Evolutionary conservation across 2,797 vertebrate genomes (phyloP).

Genomic region (Xiphorhynchus erythropygius): DNA sequence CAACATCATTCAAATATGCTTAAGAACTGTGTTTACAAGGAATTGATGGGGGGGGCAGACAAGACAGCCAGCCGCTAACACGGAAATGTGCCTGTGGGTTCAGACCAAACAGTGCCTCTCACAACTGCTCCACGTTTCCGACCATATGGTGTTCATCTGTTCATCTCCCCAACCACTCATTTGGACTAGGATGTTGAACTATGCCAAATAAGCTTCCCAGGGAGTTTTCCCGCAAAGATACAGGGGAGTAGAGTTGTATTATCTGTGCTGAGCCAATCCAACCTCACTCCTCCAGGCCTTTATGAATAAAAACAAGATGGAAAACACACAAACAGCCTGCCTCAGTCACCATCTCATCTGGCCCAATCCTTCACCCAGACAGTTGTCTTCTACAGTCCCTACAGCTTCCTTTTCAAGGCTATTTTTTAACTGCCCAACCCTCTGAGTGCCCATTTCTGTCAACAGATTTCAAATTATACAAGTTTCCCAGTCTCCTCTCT

Average conservation of each 20-base stretch:
- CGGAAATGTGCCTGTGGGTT: conserved; percentile 11
- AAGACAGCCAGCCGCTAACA: not conserved
- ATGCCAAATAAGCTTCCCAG: conserved; percentile 46
- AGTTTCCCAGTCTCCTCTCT: not conserved
- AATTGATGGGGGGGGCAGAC: not conserved
- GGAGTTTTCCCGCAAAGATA: not conserved
- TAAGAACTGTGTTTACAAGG: conserved; percentile 18
- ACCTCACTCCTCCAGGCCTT: not conserved
- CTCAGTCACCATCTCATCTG: not conserved
- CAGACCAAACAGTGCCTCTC: conserved; percentile 6
- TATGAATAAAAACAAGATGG: not conserved
- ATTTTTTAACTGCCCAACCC: not conserved
- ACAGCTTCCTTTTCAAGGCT: not conserved
- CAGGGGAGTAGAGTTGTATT: not conserved
- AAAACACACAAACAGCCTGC: not conserved
- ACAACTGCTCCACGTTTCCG: not conserved
- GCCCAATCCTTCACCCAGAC: not conserved
- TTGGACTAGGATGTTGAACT: conserved; percentile 6
- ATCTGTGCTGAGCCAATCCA: not conserved
- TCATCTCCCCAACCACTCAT: conserved; percentile 44
- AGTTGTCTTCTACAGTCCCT: not conserved
- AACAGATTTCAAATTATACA: not conserved
- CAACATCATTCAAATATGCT: conserved; percentile 19
- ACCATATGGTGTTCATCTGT: conserved; percentile 65
- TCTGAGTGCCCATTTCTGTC: not conserved